Base-by-base conservation (phyloP, 1,140 invertebrate species). In the Magallana angulata region DNA sequence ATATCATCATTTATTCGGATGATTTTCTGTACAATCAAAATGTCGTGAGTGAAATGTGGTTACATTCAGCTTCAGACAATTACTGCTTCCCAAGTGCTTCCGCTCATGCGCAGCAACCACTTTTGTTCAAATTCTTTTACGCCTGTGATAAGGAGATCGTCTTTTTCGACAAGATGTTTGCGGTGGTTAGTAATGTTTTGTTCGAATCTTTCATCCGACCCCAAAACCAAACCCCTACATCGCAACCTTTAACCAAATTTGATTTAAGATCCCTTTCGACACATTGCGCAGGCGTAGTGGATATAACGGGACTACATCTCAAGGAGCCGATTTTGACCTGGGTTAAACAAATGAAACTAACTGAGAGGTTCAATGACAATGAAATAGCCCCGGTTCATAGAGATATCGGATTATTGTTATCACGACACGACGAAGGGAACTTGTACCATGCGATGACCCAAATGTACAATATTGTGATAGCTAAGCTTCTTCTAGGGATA, bases 391-490 rank as follows among this genome's bases (percentile, higher is more conserved):
- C 9, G 12, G 36, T 18, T 36, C 1, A 60, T n/a, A 30, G 62
- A 4, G 84, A 85, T n/a, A 84, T 92, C 57, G 82, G 91, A 0
- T 84, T 93, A 36, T 91, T 91, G n/a, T 85, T 93, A 0, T 60
- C 86, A 59, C 84, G 94, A 56, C 93, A 93, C 87, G 94, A 94
- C 81, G 94, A 94, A 86, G 93, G 90, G 6, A 94, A 94, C 89
- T 76, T 94, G 16, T 94, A 94, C 85, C 94, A 94, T 87, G 93
- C 93, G 1, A 93, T 94, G 91, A 94, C 94, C 7, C 93, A 94
- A 87, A 93, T 91, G 85, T 94, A 93, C 86, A 94, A 94, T 88
- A 91, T 92, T 9, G 94, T 94, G 82, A 86, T 94, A 9, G 87
- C 94, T 48, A 86, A 93, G n/a, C 92, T 94, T 62, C 84, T 91